Evolutionary conservation across 2,113 vertebrate genomes (phyloP), one percentile per base, ranked within the genome.

Genomic region (Eulemur rufifrons): DNA sequence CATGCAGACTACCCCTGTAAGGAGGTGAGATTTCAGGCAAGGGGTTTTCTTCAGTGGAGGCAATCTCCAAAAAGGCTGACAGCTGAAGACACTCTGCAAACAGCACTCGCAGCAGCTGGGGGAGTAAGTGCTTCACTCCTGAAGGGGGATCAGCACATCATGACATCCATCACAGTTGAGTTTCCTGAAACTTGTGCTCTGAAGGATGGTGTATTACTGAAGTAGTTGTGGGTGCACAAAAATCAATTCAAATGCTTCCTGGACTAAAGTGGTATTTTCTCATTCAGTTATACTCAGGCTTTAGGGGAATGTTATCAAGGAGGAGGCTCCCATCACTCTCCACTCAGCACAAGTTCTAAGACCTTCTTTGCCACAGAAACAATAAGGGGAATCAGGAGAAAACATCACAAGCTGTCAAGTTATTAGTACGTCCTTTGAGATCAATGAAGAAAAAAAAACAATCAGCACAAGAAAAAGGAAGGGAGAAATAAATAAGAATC

Each of bases 191-290:
- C 17, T n/a, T 82, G n/a, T 6, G 3, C 32, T 82, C 71, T 47
- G 13, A 32, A 82, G 52, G 86, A 86, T 8, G n/a, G 21, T 39
- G 1, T 45, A 81, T 77, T 88, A 52, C 64, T 90, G 18, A 91
- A 88, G 54, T 52, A 86, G 42, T 5, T 78, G 66, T 45, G 10
- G 11, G 29, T 18, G 29, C 47, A 91, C 32, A 32, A 89, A 59
- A 96, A 82, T 94, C 80, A 92, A 93, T 86, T 85, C n/a, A 92
- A 92, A 90, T 52, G 27, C 12, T 92, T 95, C 45, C 82, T 88
- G 81, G 25, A 80, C 13, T 45, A 47, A 95, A 92, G n/a, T 63
- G 27, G 12, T 61, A 15, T 52, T 92, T 96, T 84, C 52, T 77
- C 25, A 85, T 88, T 94, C 52, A 66, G 71, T 78, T 71, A 32